These are phyloP conservation scores for Pseudeuparius sepicola DNA, from an alignment of 2,888 invertebrate species.

Conservation along the genomic window DNA sequence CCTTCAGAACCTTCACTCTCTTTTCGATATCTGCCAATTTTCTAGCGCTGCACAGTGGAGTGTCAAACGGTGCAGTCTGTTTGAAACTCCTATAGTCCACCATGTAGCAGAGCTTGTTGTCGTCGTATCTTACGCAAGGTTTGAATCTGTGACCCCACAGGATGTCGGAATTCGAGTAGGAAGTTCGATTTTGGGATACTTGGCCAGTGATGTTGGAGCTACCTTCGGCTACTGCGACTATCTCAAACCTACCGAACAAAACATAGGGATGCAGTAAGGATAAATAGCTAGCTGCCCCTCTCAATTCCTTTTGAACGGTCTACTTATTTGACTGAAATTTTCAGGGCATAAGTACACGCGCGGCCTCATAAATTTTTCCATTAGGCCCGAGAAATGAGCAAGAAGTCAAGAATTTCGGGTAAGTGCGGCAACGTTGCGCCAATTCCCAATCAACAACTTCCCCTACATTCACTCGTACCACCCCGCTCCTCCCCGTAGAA, in stretches of 20 bases:
- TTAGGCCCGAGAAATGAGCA: too few relatives aligned
- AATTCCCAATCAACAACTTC: too few relatives aligned
- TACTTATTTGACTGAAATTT: too few relatives aligned
- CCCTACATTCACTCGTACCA: too few relatives aligned
- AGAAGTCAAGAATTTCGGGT: too few relatives aligned
- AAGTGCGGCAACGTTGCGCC: too few relatives aligned
- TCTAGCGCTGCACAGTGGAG: constrained; percentile 81
- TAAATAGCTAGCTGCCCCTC: too few relatives aligned
- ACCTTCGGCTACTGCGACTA: constrained; percentile 74
- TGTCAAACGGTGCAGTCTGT: constrained; percentile 54
- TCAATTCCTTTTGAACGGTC: too few relatives aligned
- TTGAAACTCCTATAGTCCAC: constrained; percentile 57
- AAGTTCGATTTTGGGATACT: constrained; percentile 62
- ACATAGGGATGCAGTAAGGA: too few relatives aligned
- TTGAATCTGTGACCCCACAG: constrained; percentile 76
- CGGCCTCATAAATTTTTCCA: too few relatives aligned
- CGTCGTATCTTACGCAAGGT: constrained; percentile 42
- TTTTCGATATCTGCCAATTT: constrained; percentile 58
- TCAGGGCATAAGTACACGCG: too few relatives aligned
- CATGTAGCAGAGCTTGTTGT: constrained; percentile 46
- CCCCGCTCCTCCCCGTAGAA: too few relatives aligned
- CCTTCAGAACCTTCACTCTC: constrained; percentile 2
- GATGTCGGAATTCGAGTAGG: constrained; percentile 69
- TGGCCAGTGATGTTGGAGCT: constrained; percentile 69
- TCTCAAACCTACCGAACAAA: constrained; percentile 71